phyloP scores from a whole-genome alignment of 2,113 vertebrate species.

The Ciconia boyciana region DNA sequence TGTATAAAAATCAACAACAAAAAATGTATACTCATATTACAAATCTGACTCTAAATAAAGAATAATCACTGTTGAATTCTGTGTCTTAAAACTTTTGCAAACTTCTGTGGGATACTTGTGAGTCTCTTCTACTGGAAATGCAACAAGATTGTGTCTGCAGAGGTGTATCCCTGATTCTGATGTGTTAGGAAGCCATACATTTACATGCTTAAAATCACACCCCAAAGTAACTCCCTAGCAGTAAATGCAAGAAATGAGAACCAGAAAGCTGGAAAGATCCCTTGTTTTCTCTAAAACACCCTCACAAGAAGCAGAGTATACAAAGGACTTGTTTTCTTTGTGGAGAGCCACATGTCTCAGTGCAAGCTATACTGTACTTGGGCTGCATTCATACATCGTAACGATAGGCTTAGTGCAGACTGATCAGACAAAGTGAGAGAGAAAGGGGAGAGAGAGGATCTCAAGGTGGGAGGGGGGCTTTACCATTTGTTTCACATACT shows the following conservation, averaged over 20 bases:
- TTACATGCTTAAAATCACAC: fast-evolving
- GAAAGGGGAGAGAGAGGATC: background rate
- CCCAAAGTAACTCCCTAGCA: background rate
- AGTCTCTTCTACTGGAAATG: background rate
- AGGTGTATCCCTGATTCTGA: background rate
- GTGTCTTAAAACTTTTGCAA: background rate
- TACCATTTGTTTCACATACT: constrained; percentile 40
- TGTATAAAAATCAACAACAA: background rate
- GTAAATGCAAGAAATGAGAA: background rate
- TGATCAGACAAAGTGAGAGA: background rate
- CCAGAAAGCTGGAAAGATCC: background rate
- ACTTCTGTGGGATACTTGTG: background rate
- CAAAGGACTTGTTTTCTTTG: background rate
- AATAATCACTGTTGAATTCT: background rate
- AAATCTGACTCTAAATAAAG: background rate
- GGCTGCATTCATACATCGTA: fast-evolving
- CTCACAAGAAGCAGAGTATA: background rate
- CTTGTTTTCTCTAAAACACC: background rate
- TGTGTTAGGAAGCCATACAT: fast-evolving
- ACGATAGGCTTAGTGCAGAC: fast-evolving
- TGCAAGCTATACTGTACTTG: background rate
- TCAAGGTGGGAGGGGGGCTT: background rate
- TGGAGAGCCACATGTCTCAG: background rate
- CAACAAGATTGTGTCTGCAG: background rate
- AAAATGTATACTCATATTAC: background rate